These are phyloP conservation scores for Sus cebifrons DNA, from an alignment of 2,797 vertebrate genomes.

Conservation along the genomic window DNA sequence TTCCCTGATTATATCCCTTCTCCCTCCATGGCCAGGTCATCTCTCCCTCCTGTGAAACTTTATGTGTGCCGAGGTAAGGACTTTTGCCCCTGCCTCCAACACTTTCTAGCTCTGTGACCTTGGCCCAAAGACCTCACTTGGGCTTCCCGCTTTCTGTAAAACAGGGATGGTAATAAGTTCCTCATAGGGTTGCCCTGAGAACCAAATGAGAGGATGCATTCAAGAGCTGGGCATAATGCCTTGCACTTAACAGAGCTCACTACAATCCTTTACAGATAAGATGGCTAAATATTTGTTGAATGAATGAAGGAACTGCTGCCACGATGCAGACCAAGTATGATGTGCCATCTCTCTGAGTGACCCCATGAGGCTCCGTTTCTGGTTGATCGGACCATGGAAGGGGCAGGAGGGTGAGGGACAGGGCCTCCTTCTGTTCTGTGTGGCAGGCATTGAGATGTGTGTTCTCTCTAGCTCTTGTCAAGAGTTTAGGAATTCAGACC, in stretches of 20 bases:
- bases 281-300: neutral
- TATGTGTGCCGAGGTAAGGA: neutral
- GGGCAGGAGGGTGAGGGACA: neutral
- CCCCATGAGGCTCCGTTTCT: neutral
- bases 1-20: neutral
- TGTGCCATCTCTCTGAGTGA: neutral
- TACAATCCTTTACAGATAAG: neutral
- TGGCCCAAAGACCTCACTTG: neutral
- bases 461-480: conserved; percentile 79
- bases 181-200: neutral
- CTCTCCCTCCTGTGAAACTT: neutral
- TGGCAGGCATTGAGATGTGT: conserved; percentile 78
- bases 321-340: neutral
- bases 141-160: neutral
- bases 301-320: neutral
- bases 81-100: neutral
- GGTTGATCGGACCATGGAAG: neutral
- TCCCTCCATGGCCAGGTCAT: neutral
- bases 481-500: conserved; percentile 85
- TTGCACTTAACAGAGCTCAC: neutral
- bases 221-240: neutral
- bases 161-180: neutral
- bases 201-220: neutral
- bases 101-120: neutral
- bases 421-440: neutral